phyloP scores from a whole-genome alignment of 2,797 vertebrate species.

The Hydrophis major region DNA sequence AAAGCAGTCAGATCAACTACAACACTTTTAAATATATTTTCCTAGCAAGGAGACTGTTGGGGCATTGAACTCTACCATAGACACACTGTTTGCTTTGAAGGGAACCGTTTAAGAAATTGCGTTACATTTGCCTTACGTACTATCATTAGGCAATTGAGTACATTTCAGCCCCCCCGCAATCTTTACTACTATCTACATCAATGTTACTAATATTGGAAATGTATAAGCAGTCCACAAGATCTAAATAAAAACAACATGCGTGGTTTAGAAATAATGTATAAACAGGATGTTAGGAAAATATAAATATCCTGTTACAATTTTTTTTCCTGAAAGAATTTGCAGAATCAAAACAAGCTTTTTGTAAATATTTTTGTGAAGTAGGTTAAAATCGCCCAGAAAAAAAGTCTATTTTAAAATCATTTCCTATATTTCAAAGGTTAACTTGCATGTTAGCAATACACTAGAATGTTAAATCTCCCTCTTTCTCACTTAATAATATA shows the following conservation, averaged over 20 bases:
- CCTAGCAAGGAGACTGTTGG: not conserved
- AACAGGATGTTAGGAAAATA: conserved; percentile 58
- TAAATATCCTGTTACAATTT: conserved; percentile 53
- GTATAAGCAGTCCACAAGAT: conserved; percentile 1
- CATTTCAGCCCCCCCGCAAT: rapidly evolving
- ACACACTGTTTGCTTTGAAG: conserved; percentile 6
- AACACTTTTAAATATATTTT: not conserved
- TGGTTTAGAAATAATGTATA: conserved; percentile 30
- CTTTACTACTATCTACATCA: not conserved
- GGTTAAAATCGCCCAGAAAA: not conserved
- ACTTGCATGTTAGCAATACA: not conserved
- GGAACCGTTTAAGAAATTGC: not conserved
- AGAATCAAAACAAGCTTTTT: not conserved
- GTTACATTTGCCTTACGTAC: not conserved
- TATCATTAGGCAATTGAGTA: not conserved
- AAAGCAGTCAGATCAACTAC: not conserved
- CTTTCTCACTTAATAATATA: not conserved
- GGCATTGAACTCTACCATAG: not conserved
- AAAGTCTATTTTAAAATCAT: not conserved
- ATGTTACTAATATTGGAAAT: not conserved
- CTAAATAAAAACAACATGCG: not conserved
- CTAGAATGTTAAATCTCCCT: not conserved
- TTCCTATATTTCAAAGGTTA: not conserved
- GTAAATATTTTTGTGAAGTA: not conserved
- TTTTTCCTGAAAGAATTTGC: conserved; percentile 14